These are phyloP conservation scores for Eurypyga helias DNA, from an alignment of 2,113 vertebrate genomes.

Conservation along the genomic window DNA sequence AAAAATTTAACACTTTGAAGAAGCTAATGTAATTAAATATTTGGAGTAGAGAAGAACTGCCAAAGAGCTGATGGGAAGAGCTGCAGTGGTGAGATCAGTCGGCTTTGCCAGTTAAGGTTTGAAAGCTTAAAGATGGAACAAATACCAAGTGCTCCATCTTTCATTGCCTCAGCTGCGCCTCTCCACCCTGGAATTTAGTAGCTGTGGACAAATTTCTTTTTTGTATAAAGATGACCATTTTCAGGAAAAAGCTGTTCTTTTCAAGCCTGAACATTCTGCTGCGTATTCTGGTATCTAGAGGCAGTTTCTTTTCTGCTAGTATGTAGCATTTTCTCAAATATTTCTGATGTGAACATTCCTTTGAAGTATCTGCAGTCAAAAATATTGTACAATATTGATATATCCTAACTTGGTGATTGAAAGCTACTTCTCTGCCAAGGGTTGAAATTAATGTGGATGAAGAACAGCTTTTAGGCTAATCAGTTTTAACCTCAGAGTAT, in stretches of 20 bases:
- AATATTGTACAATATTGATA: neutral
- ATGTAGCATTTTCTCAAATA: neutral
- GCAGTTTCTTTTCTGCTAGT: neutral
- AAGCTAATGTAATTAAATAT: neutral
- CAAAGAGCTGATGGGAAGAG: neutral
- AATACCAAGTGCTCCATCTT: neutral
- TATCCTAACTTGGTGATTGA: neutral
- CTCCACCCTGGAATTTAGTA: neutral
- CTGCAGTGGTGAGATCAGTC: neutral
- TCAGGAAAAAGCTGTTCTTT: neutral
- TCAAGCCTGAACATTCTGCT: neutral
- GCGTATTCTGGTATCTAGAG: neutral
- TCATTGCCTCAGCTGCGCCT: neutral
- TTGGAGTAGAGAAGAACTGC: neutral
- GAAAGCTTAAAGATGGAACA: neutral
- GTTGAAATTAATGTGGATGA: neutral
- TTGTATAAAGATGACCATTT: neutral
- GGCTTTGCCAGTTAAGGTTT: neutral
- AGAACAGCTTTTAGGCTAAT: neutral
- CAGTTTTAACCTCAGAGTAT: neutral
- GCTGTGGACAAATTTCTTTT: neutral
- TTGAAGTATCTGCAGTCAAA: neutral
- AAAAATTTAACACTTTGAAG: neutral
- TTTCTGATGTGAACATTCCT: neutral
- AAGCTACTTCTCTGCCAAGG: neutral